Percentiles rank a stretch among this genome's conserved stretches.
Evolutionary conservation across 2,113 vertebrate genomes (phyloP).

Genomic region (Struthio camelus): DNA sequence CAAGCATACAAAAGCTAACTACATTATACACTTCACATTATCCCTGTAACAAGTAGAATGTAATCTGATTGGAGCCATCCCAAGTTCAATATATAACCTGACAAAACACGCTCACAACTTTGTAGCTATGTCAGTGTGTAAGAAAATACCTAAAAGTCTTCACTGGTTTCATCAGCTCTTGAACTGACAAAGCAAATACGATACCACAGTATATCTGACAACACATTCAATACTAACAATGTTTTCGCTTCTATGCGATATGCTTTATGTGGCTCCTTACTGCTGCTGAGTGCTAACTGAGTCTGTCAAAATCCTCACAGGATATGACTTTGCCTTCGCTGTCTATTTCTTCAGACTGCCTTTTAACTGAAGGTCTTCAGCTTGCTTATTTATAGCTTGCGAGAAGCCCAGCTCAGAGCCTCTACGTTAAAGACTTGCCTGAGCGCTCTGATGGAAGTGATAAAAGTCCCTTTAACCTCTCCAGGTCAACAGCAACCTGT

Average conservation of each 20-base stretch:
- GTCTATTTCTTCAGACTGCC: not conserved
- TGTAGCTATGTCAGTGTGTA: not conserved
- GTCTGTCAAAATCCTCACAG: not conserved
- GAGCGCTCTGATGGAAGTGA: not conserved
- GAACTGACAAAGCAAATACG: not conserved
- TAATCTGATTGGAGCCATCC: not conserved
- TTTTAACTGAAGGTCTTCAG: not conserved
- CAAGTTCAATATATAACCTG: not conserved
- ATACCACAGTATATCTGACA: not conserved
- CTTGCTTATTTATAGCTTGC: not conserved
- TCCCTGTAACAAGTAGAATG: not conserved
- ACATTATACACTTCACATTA: not conserved
- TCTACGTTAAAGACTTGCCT: not conserved
- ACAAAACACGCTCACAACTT: not conserved
- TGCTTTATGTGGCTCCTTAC: not conserved
- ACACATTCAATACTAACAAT: not conserved
- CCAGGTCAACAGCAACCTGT: not conserved
- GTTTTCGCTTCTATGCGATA: not conserved
- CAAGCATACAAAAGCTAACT: not conserved
- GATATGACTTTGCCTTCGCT: not conserved
- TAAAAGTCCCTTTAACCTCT: not conserved
- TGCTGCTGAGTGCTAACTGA: not conserved
- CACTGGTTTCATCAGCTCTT: not conserved
- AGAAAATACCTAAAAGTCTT: not conserved
- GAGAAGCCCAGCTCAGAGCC: not conserved